Evolutionary conservation across 2,888 invertebrate species (phyloP), one percentile per base, ranked within the genome.

Genomic region (Stenoptilia bipunctidactyla): DNA sequence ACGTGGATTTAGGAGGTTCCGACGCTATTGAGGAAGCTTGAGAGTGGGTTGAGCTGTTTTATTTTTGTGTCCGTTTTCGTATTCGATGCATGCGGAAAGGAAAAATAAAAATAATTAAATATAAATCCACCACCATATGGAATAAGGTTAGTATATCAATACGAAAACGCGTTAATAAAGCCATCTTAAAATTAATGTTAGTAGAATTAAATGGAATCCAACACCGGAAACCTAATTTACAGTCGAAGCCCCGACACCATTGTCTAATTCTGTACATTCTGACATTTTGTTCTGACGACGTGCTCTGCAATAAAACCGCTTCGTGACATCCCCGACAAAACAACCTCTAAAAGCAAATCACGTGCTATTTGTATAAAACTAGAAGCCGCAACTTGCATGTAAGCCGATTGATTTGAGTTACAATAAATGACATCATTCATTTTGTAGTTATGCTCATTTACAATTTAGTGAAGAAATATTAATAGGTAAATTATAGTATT

Each of bases 1-100:
- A 75, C 53, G 68, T 49, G 61, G 84, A 79, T 60, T 80, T 82
- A 20, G 75, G 82, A 60, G 69, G 70, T 59, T 82, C 83, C 45
- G 76, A 77, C 15, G 72, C 80, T 68, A 82, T 65, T 43, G 84
- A 85, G n/a, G 82, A 82, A 52, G 82, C 83, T 66, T 85, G 84
- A 72, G 85, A 85, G 73, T 83, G 82, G 67, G 75, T 80, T 45
- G 83, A 83, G 66, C 82, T 82, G 65, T 62, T 61, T 20, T 5
- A 5, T 20, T 20, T 65, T 66, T 51, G 56, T 56, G 58, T 69
- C 76, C 76, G 54, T 70, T 67, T 76, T 64, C 64, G 59, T 64
- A 64, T 66, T 57, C 48, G 64, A 62, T 50, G 80, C 82, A 76
- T 82, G 82, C 70, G 76, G 64, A 61, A 71, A 67, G 67, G 64